A percentile compares a stretch with the other conserved stretches of the same genome.
Evolutionary conservation across 2,797 vertebrate genomes (phyloP).

Genomic region (Schizopygopsis malacanthus): DNA sequence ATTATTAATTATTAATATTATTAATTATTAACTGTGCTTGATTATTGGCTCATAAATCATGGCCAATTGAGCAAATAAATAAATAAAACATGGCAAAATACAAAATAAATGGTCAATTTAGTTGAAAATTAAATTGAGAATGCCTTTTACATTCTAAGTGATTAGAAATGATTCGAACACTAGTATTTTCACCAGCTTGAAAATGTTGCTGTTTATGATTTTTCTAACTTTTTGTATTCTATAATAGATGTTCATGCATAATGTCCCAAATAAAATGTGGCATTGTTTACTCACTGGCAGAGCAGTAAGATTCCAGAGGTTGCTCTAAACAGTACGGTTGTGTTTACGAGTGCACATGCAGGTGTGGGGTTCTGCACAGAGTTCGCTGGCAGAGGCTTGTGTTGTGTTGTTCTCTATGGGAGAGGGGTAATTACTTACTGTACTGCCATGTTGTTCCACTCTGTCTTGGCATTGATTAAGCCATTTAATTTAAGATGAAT

Average conservation of each 20-base stretch:
- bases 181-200: no score
- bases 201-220: background rate
- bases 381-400: conserved; percentile 31
- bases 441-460: conserved; percentile 52
- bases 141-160: background rate
- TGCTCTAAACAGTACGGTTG: background rate
- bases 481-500: conserved; percentile 63
- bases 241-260: background rate
- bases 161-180: no score
- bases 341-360: conserved; percentile 6
- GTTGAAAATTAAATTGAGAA: background rate
- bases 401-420: conserved; percentile 41
- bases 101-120: background rate
- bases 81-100: background rate
- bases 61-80: background rate
- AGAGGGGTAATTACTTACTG: conserved; percentile 61
- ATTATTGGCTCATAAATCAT: background rate
- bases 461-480: conserved; percentile 62
- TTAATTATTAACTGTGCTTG: background rate
- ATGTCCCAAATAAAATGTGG: conserved; percentile 21
- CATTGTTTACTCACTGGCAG: conserved; percentile 24
- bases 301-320: conserved; percentile 23
- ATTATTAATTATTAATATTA: no score
- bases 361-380: conserved; percentile 27
- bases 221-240: background rate